phyloP scores from a whole-genome alignment of 1,140 invertebrate species.

The Drosophila kanapiae region DNA sequence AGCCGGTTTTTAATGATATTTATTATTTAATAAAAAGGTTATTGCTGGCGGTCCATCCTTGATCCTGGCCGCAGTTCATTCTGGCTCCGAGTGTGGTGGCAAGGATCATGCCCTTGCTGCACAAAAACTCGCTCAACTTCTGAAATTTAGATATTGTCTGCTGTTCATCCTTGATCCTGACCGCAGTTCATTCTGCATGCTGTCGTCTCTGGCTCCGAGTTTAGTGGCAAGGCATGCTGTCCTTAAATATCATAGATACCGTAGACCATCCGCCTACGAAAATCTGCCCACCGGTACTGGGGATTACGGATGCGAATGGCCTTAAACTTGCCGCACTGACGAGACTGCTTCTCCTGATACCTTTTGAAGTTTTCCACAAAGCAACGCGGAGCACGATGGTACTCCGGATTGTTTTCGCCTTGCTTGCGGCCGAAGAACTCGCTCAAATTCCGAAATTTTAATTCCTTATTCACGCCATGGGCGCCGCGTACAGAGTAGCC shows the following conservation, averaged over 20 bases:
- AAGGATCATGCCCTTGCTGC: too few relatives aligned
- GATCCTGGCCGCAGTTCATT: too few relatives aligned
- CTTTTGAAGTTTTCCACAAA: slow-evolving; percentile 44
- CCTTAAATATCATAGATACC: slow-evolving; percentile 41
- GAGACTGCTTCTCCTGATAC: slow-evolving; percentile 12
- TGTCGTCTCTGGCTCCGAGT: too few relatives aligned
- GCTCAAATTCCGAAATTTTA: background rate
- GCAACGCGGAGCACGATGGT: slow-evolving; percentile 41
- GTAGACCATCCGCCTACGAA: slow-evolving; percentile 54
- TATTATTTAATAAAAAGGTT: too few relatives aligned
- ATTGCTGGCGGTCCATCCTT: too few relatives aligned
- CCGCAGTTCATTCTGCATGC: too few relatives aligned
- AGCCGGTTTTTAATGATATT: too few relatives aligned
- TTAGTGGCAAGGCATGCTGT: too few relatives aligned
- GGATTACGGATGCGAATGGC: slow-evolving; percentile 26
- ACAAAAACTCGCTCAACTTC: background rate
- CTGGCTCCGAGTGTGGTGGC: too few relatives aligned
- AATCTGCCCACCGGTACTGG: slow-evolving; percentile 53
- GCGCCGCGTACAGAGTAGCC: background rate
- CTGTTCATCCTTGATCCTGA: too few relatives aligned
- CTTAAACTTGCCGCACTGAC: background rate
- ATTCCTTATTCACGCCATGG: background rate
- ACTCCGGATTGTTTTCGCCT: slow-evolving; percentile 50
- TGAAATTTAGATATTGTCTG: too few relatives aligned
- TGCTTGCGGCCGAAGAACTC: background rate